Evolutionary conservation across 2,888 invertebrate genomes (phyloP).

Genomic region (Sycophila texana): DNA sequence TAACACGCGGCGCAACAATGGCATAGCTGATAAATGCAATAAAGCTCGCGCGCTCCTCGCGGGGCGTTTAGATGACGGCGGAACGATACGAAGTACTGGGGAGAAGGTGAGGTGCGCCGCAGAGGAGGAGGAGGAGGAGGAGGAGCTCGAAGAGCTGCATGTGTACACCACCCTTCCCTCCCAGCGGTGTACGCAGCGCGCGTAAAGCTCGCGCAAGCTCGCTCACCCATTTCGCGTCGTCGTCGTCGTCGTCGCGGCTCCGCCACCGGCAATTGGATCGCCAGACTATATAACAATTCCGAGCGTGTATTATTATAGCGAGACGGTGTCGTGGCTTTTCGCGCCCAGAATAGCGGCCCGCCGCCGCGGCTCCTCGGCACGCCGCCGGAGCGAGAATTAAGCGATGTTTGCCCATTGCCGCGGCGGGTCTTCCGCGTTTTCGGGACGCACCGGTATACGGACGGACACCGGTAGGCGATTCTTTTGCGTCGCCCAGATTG

Average conservation of each 20-base stretch:
- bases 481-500: too few relatives aligned
- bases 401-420: neutral
- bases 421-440: too few relatives aligned
- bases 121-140: neutral
- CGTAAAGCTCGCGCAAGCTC: neutral
- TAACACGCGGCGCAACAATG: neutral
- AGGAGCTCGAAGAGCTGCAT: neutral
- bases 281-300: too few relatives aligned
- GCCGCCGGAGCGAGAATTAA: neutral
- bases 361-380: too few relatives aligned
- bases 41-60: constrained; percentile 3
- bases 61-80: neutral
- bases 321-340: constrained; percentile 19
- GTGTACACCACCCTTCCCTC: neutral
- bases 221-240: neutral
- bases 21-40: constrained; percentile 10
- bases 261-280: constrained; percentile 19
- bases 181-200: too few relatives aligned
- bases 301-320: constrained; percentile 32
- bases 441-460: too few relatives aligned
- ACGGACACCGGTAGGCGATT: too few relatives aligned
- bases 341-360: constrained; percentile 34
- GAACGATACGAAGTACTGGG: neutral
- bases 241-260: neutral
- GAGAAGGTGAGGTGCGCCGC: too few relatives aligned